phyloP scores from a whole-genome alignment of 2,113 vertebrate species.

The Stomatorhinus ivindoensis region DNA sequence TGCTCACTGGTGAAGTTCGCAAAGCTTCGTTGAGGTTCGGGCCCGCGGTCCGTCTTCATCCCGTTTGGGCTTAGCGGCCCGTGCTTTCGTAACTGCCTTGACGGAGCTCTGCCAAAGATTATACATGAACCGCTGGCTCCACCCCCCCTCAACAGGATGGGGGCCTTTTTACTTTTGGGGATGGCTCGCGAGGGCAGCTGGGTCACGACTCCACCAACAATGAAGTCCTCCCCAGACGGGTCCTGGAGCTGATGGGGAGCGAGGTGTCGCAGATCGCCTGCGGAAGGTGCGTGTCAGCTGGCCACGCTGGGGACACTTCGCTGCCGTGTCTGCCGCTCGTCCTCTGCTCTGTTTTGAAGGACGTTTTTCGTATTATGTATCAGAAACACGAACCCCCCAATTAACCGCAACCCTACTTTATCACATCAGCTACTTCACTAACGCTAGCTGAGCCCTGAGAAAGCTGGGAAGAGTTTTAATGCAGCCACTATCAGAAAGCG shows the following conservation, averaged over 20 bases:
- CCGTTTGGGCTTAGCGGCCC: background rate
- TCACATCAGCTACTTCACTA: background rate
- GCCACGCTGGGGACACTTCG: background rate
- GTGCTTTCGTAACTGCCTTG: background rate
- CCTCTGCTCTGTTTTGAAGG: background rate
- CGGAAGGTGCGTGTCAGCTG: slow-evolving; percentile 61
- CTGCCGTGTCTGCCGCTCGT: background rate
- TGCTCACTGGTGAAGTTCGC: background rate
- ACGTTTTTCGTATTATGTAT: background rate
- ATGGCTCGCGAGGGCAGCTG: slow-evolving; percentile 75
- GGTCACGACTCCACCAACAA: slow-evolving; percentile 79
- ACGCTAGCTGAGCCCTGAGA: background rate
- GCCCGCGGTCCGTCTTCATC: background rate
- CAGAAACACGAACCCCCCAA: background rate
- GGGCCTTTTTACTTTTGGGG: slow-evolving; percentile 84
- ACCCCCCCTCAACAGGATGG: slow-evolving; percentile 64
- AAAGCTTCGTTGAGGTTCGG: background rate
- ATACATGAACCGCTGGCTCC: background rate
- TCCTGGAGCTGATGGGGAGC: slow-evolving; percentile 84
- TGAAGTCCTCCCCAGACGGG: slow-evolving; percentile 77
- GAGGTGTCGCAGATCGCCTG: slow-evolving; percentile 85
- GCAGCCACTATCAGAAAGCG: background rate
- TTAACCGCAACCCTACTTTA: background rate
- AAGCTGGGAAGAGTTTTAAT: background rate
- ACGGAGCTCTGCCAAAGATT: background rate